Conservation (phyloP, 2,888 invertebrate species). For the Thereva nobilitata region DNA sequence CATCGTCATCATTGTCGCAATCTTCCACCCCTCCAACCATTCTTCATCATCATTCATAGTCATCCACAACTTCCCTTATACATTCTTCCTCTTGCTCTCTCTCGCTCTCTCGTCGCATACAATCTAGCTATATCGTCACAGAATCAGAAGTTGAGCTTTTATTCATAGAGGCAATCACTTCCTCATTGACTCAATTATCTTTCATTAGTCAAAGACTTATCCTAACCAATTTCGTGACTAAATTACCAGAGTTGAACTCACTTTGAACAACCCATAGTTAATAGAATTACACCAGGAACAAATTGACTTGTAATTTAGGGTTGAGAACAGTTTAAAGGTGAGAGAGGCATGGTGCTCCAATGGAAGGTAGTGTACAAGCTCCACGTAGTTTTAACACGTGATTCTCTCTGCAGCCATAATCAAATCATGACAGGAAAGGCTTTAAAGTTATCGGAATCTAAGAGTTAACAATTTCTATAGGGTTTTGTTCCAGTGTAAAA, state of each 20-base stretch:
- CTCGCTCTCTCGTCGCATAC: neutral
- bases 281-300: slow-evolving; percentile 20
- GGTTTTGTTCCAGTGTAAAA: too few species aligned
- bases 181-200: slow-evolving; percentile 35
- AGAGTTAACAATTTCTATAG: too few species aligned
- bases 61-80: neutral
- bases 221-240: slow-evolving; percentile 19
- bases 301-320: slow-evolving; percentile 18
- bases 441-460: too few species aligned
- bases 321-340: neutral
- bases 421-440: too few species aligned
- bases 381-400: too few species aligned
- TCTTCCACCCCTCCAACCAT: too few species aligned
- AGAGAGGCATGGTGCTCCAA: too few species aligned
- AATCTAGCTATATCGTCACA: slow-evolving; percentile 5
- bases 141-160: slow-evolving; percentile 4
- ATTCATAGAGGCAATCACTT: slow-evolving; percentile 28
- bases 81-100: neutral
- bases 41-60: too few species aligned
- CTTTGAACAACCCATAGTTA: slow-evolving; percentile 16
- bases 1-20: too few species aligned
- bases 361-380: too few species aligned
- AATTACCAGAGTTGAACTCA: slow-evolving; percentile 23
- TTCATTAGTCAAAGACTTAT: slow-evolving; percentile 32
- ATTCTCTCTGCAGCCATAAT: too few species aligned